phyloP scores from a whole-genome alignment of 2,797 vertebrate genomes.

The Pempheris klunzingeri region DNA sequence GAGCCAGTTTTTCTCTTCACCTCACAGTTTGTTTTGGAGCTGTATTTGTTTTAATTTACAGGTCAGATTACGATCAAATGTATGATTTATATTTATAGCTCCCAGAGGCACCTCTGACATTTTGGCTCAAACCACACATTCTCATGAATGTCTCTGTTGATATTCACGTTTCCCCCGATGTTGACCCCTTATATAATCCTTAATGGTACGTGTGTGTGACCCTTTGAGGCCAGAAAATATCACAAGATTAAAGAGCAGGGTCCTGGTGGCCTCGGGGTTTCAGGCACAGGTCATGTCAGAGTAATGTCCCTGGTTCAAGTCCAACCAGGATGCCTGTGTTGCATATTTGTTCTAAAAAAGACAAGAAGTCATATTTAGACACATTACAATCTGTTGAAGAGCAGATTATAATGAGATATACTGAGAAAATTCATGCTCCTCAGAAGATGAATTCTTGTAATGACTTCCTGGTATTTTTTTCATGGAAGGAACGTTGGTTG shows the following conservation, averaged over 20 bases:
- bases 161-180: background rate
- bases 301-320: background rate
- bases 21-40: background rate
- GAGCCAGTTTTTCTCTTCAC: background rate
- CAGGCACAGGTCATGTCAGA: background rate
- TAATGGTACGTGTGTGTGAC: background rate
- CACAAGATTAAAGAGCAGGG: background rate
- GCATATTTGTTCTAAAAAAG: background rate
- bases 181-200: background rate
- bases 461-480: background rate
- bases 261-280: background rate
- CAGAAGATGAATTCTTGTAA: background rate
- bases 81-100: constrained; percentile 3
- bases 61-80: background rate
- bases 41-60: background rate
- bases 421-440: background rate
- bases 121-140: background rate
- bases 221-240: background rate
- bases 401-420: background rate
- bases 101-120: background rate
- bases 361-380: too few species aligned
- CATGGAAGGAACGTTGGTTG: background rate
- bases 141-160: background rate
- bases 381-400: background rate
- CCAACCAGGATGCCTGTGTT: background rate